A percentile compares a stretch with the other conserved stretches of the same genome.
These are phyloP conservation scores for Microdon myrmicae DNA, from an alignment of 2,888 invertebrate genomes.

Conservation along the genomic window DNA sequence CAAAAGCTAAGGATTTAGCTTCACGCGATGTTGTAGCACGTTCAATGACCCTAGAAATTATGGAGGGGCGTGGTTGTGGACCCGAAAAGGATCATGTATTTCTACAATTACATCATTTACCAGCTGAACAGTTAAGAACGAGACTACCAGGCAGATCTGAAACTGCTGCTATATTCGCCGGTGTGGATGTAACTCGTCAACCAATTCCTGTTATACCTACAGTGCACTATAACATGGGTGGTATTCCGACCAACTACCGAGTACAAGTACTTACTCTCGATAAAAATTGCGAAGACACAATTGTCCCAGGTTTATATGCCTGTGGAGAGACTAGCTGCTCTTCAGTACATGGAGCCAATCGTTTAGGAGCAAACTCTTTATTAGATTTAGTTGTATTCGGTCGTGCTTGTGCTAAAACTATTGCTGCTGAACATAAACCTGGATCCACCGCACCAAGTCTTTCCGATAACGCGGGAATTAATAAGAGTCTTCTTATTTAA, in stretches of 20 bases:
- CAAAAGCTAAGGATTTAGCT: conserved; percentile 97
- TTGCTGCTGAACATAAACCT: conserved; percentile 85
- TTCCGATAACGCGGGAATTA: too few relatives aligned
- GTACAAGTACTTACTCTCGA: conserved; percentile 79
- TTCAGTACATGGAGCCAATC: conserved; percentile 98
- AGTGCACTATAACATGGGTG: conserved; percentile 99
- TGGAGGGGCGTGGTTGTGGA: conserved; percentile 96
- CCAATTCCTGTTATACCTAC: conserved; percentile 99
- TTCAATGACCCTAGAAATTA: conserved; percentile 97
- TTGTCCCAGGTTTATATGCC: conserved; percentile 92
- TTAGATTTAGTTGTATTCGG: conserved; percentile 99
- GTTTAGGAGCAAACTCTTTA: conserved; percentile 97
- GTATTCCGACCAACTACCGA: conserved; percentile 96
- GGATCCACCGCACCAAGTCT: conserved; percentile 82
- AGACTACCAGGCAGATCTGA: conserved; percentile 96
- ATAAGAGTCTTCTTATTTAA: too few relatives aligned
- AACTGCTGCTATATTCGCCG: conserved; percentile 99
- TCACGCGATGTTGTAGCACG: conserved; percentile 98
- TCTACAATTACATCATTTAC: conserved; percentile 95
- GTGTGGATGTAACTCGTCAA: conserved; percentile 97
- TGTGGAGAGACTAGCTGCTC: conserved; percentile 95
- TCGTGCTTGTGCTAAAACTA: conserved; percentile 93
- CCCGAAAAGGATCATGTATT: conserved; percentile 96
- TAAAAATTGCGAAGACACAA: conserved; percentile 60
- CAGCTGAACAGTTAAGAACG: conserved; percentile 87